Conservation (phyloP, 2,888 invertebrate species). For the Laothoe populi region DNA sequence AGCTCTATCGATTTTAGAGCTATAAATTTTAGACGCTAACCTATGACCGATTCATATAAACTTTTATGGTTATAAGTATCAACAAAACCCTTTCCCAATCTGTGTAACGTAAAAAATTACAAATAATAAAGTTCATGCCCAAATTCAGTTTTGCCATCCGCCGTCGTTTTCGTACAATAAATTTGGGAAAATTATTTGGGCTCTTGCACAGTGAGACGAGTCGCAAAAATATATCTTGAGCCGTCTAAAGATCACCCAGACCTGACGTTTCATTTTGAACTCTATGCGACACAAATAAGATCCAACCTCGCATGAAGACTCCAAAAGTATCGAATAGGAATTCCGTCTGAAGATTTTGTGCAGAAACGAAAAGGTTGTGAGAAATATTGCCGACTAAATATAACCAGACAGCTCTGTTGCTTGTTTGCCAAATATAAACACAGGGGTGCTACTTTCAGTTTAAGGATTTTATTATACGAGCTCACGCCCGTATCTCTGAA, state of each 20-base stretch:
- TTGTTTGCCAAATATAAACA: constrained; percentile 53
- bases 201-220: constrained; percentile 19
- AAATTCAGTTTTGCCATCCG: constrained; percentile 15
- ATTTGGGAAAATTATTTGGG: constrained; percentile 20
- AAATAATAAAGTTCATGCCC: constrained; percentile 19
- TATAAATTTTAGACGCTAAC: no score
- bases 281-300: not conserved
- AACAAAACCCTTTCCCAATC: not conserved
- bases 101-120: constrained; percentile 10
- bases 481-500: not conserved
- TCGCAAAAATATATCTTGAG: not conserved
- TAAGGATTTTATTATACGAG: not conserved
- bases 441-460: constrained; percentile 39
- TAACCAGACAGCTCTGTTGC: constrained; percentile 56
- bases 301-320: constrained; percentile 27
- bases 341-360: constrained; percentile 56
- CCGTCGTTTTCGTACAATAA: constrained; percentile 15
- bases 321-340: constrained; percentile 44
- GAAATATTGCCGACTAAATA: constrained; percentile 63
- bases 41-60: no score
- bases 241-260: not conserved
- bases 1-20: no score
- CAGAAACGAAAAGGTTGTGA: constrained; percentile 51
- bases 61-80: no score
- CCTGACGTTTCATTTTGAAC: not conserved